Percentiles rank a stretch among this genome's conserved stretches.
These are phyloP conservation scores for Dromas ardeola DNA, from an alignment of 2,113 vertebrate genomes.

Conservation along the genomic window DNA sequence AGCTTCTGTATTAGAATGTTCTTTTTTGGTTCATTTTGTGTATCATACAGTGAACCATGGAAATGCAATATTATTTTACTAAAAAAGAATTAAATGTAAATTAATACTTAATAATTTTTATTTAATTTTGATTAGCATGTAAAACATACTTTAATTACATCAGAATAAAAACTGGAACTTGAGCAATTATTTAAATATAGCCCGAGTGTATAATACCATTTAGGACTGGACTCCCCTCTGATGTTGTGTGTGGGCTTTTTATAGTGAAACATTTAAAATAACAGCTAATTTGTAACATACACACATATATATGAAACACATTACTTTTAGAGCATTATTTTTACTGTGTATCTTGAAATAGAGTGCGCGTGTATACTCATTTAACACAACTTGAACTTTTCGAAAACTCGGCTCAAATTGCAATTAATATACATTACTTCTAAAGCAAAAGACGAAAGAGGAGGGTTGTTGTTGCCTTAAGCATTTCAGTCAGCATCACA, in stretches of 20 bases:
- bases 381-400: background rate
- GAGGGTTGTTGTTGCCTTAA: background rate
- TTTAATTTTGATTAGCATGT: constrained; percentile 24
- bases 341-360: constrained; percentile 29
- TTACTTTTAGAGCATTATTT: constrained; percentile 40
- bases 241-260: constrained; percentile 1
- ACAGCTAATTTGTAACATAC: constrained; percentile 57
- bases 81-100: background rate
- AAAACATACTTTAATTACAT: constrained; percentile 23
- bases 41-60: background rate
- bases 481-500: background rate
- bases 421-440: constrained; percentile 7
- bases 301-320: constrained; percentile 36
- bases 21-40: background rate
- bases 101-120: constrained; percentile 7
- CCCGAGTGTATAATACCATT: constrained; percentile 4
- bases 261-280: constrained; percentile 46
- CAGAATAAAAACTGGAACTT: constrained; percentile 36
- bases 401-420: background rate
- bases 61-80: background rate
- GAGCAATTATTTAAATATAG: constrained; percentile 46
- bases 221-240: background rate
- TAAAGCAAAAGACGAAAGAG: background rate
- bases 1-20: background rate
- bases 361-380: background rate